phyloP scores from a whole-genome alignment of 2,113 vertebrate species.

The Hyaena hyaena region DNA sequence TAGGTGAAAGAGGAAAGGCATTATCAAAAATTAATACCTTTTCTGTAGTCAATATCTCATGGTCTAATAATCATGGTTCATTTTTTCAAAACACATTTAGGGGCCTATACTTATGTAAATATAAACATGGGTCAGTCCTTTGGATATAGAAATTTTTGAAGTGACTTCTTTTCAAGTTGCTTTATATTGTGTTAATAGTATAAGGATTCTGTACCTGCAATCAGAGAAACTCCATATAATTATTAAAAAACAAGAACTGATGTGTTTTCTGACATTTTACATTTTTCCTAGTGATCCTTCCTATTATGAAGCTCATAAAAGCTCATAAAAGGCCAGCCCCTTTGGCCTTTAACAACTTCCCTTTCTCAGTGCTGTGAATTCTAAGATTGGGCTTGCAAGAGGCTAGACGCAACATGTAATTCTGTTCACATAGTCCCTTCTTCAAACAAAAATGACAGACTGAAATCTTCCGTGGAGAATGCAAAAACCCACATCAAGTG shows the following conservation, averaged over 20 bases:
- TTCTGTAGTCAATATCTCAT: neutral
- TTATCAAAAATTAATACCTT: neutral
- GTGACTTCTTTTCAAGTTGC: neutral
- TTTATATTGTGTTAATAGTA: neutral
- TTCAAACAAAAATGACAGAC: neutral
- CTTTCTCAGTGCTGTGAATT: conserved; percentile 26
- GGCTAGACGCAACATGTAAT: neutral
- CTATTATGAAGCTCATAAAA: neutral
- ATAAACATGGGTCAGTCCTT: neutral
- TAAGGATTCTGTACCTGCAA: neutral
- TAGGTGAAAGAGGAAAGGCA: neutral
- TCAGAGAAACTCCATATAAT: neutral
- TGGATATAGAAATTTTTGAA: conserved; percentile 18
- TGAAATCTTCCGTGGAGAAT: conserved; percentile 16
- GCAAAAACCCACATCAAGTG: neutral
- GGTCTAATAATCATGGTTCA: neutral
- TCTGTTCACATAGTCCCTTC: neutral
- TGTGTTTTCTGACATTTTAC: conserved; percentile 4
- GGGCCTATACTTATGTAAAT: neutral
- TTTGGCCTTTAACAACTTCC: neutral
- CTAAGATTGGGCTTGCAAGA: conserved; percentile 12
- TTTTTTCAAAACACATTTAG: neutral
- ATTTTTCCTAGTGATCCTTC: neutral
- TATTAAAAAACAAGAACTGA: neutral
- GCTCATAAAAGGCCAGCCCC: neutral